Evolutionary conservation across 1,140 invertebrate species (phyloP), one percentile per base, ranked within the genome.

Genomic region (Armadillidium nasatum): DNA sequence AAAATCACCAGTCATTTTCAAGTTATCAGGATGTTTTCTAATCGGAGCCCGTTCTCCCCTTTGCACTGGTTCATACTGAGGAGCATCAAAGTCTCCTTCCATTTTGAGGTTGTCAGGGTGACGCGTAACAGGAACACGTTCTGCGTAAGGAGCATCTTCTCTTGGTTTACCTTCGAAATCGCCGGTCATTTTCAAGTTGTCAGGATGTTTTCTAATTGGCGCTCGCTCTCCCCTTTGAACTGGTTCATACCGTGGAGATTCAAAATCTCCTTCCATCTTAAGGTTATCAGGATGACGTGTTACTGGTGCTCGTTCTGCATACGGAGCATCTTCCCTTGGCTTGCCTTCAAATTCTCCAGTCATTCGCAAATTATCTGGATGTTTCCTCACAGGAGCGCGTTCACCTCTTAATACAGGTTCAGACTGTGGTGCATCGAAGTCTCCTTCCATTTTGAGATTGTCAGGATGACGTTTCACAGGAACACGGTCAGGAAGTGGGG

Each of bases 391-490:
- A 10, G 83, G 82, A 9, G 84, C 83, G 70, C 88, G 83, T 77
- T 89, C 88, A 19, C 84, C 87, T 74, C 77, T 76, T 0, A 74
- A 45, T n/a, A 76, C 76, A 11, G 74, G 44, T 45, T 81, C 74
- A 10, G 67, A 77, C 33, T 19, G 74, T 43, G 73, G 67, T 13
- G 76, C 54, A 74, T 81, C 73, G 77, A 91, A 83, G 79, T 90
- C 88, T n/a, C 91, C 90, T 83, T 91, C 90, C 7, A 89, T 87
- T 7, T 83, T 83, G 0, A 92, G 81, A 80, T 88, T 87, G 75
- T 88, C 87, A 78, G 84, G 81, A 78, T 88, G 81, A 76, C 82
- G 83, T 15, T 85, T 83, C 44, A 86, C 80, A 6, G 84, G 74
- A 19, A 73, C 77, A 54, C 78, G 67, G 21, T 79, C 78, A 21